Evolutionary conservation across 2,888 invertebrate species (phyloP).

Genomic region (Dendrolimus houi): DNA sequence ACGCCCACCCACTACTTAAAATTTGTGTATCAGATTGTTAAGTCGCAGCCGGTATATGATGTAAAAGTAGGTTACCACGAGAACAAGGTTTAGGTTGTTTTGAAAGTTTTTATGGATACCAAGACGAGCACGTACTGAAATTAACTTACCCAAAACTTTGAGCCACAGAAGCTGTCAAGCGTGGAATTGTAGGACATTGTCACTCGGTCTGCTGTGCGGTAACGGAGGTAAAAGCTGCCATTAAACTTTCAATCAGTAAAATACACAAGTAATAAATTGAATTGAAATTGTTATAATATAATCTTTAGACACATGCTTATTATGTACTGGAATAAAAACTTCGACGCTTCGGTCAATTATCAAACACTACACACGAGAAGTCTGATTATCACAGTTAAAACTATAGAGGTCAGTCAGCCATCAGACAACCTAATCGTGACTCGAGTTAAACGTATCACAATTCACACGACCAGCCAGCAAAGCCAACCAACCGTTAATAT

Average conservation of each 20-base stretch:
- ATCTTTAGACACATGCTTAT: background rate
- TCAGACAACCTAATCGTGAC: too few relatives aligned
- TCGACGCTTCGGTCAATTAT: too few relatives aligned
- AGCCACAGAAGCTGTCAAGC: constrained; percentile 87
- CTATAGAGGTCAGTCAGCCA: too few relatives aligned
- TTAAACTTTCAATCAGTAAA: constrained; percentile 18
- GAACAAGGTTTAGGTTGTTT: background rate
- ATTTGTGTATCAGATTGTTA: too few relatives aligned
- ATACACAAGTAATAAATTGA: constrained; percentile 9
- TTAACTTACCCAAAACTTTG: constrained; percentile 86
- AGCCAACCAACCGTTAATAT: too few relatives aligned
- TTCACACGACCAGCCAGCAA: too few relatives aligned
- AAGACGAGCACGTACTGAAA: constrained; percentile 5
- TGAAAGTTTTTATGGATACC: background rate
- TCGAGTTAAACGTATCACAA: too few relatives aligned
- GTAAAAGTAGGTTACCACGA: background rate
- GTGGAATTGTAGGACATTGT: constrained; percentile 74
- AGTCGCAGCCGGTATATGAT: background rate
- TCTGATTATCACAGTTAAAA: too few relatives aligned
- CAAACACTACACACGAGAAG: too few relatives aligned
- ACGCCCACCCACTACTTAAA: too few relatives aligned
- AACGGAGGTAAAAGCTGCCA: constrained; percentile 27
- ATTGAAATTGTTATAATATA: background rate
- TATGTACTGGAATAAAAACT: too few relatives aligned
- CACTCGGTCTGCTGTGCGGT: constrained; percentile 37